A percentile compares a stretch with the other conserved stretches of the same genome.
phyloP scores from a whole-genome alignment of 2,797 vertebrate genomes.

The Catostomus latipinnis region DNA sequence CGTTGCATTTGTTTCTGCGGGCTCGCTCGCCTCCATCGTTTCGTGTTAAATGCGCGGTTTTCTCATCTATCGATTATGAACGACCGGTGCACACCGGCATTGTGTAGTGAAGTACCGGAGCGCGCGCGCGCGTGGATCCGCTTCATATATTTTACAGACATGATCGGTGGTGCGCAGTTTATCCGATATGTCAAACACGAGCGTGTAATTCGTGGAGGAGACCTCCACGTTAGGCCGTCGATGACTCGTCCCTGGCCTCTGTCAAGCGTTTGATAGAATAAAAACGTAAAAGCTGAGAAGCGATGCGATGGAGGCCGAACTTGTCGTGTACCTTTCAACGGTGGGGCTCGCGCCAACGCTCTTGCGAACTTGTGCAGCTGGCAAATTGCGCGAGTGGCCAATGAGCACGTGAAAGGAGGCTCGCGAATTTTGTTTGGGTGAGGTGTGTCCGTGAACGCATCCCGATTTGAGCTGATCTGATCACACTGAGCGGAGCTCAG shows the following conservation, averaged over 20 bases:
- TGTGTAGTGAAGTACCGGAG: conserved; percentile 13
- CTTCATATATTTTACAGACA: conserved; percentile 13
- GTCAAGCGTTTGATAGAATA: background rate
- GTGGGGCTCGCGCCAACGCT: background rate
- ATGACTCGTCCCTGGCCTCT: background rate
- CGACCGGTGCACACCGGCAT: conserved; percentile 14
- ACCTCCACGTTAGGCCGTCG: background rate
- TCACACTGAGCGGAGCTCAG: background rate
- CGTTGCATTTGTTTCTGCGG: conserved; percentile 4
- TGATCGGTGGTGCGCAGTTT: conserved; percentile 30
- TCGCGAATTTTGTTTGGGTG: conserved; percentile 22
- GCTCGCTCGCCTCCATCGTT: background rate
- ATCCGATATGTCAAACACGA: conserved; percentile 27
- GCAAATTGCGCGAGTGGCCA: conserved; percentile 2
- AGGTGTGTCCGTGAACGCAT: conserved; percentile 26
- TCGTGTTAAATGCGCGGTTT: conserved; percentile 24
- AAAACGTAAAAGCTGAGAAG: background rate
- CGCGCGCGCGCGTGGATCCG: conserved; percentile 9
- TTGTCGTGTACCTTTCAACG: background rate
- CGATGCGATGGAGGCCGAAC: background rate
- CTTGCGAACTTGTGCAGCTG: background rate
- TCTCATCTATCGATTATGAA: conserved; percentile 19
- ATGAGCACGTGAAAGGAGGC: conserved; percentile 10
- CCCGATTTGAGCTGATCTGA: background rate
- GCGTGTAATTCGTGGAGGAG: background rate